These are phyloP conservation scores for Phocoena sinus DNA, from an alignment of 2,113 vertebrate species.

Conservation along the genomic window DNA sequence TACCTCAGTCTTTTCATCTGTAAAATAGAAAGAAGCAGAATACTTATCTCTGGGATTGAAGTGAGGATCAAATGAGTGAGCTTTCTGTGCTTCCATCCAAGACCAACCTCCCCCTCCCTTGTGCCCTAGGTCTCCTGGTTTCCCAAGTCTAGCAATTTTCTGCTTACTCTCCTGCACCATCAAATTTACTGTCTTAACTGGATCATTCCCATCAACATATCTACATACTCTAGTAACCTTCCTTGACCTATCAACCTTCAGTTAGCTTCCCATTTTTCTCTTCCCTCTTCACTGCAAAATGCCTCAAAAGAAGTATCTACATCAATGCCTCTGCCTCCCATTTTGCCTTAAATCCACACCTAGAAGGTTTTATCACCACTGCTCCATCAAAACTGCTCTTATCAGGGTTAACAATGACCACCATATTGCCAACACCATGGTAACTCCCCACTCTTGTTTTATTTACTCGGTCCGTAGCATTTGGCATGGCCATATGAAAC, in stretches of 20 bases:
- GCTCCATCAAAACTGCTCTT: background rate
- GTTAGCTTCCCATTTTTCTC: background rate
- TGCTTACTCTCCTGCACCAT: background rate
- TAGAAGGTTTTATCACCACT: background rate
- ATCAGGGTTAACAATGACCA: background rate
- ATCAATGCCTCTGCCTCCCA: background rate
- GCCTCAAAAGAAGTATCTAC: background rate
- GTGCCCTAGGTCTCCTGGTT: background rate
- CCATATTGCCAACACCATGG: background rate
- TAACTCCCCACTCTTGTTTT: background rate
- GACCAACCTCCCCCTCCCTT: background rate
- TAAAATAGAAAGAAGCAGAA: background rate
- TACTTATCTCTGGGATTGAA: background rate
- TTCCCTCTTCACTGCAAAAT: background rate
- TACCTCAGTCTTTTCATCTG: background rate
- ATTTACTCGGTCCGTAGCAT: background rate
- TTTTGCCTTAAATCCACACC: background rate
- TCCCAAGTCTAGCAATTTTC: background rate
- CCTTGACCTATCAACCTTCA: background rate
- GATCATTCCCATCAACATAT: background rate
- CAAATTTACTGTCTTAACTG: background rate
- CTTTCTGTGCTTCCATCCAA: background rate
- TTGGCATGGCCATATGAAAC: background rate
- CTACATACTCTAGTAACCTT: background rate
- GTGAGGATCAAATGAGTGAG: background rate